Percentiles rank a stretch among this genome's conserved stretches.
phyloP scores from a whole-genome alignment of 1,140 invertebrate genomes.

The Drosophila busckii region DNA sequence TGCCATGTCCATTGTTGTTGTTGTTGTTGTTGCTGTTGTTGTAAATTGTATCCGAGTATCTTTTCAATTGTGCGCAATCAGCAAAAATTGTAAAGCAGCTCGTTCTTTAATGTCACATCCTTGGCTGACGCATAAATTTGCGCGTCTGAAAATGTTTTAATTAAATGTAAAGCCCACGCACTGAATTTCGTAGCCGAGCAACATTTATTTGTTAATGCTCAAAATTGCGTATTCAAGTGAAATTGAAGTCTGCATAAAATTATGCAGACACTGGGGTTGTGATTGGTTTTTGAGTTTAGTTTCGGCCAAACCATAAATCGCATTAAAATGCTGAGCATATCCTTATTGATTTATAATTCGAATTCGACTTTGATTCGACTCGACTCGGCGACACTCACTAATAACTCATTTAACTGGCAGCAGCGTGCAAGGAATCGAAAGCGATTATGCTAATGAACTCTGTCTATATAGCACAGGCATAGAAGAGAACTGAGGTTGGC shows the following conservation, averaged over 20 bases:
- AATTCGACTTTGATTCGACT: constrained; percentile 28
- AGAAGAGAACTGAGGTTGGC: constrained; percentile 25
- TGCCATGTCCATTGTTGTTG: constrained; percentile 40
- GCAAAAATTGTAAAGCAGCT: constrained; percentile 67
- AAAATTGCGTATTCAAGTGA: constrained; percentile 42
- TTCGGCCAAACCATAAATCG: constrained; percentile 48
- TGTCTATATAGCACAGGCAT: constrained; percentile 8
- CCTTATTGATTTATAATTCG: constrained; percentile 76
- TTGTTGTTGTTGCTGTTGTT: constrained; percentile 1
- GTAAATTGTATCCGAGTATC: constrained; percentile 64
- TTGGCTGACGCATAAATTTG: constrained; percentile 14
- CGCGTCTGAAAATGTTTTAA: constrained; percentile 65
- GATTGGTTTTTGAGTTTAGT: constrained; percentile 6
- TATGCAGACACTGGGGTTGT: constrained; percentile 20
- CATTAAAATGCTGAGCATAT: constrained; percentile 71
- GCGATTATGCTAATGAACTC: constrained; percentile 72
- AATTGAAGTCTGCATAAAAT: constrained; percentile 47
- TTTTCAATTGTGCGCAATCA: constrained; percentile 70
- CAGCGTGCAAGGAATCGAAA: constrained; percentile 70
- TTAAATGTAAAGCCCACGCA: constrained; percentile 62
- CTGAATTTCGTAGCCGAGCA: too few species aligned
- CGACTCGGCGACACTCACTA: constrained; percentile 54
- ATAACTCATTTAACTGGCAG: constrained; percentile 72
- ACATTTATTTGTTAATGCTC: too few species aligned
- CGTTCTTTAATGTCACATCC: constrained; percentile 40